A percentile compares a stretch with the other conserved stretches of the same genome.
Conservation (phyloP, 2,888 invertebrate genomes). For the Iphiclides podalirius region DNA sequence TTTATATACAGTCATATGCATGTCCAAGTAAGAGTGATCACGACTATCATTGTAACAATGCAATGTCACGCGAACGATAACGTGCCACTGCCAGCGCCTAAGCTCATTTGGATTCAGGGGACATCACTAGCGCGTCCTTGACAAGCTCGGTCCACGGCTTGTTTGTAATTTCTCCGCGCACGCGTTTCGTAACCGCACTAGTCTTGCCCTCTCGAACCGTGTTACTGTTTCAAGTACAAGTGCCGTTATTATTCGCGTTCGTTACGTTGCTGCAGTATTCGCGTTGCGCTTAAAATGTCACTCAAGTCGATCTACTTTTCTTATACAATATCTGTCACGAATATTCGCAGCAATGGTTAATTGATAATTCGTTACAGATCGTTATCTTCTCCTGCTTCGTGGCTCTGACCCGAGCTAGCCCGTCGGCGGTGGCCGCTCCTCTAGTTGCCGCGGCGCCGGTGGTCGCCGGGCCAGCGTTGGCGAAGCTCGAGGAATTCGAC, state of each 20-base stretch:
- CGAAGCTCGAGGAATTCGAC: slow-evolving; percentile 67
- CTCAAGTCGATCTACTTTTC: too few species aligned
- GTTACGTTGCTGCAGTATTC: slow-evolving; percentile 1
- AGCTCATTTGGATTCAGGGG: slow-evolving; percentile 54
- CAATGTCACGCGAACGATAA: slow-evolving; percentile 8
- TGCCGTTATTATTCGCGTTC: slow-evolving; percentile 14
- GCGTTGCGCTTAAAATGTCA: slow-evolving; percentile 2
- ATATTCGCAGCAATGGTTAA: too few species aligned
- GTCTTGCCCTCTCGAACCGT: slow-evolving; percentile 63
- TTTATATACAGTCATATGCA: too few species aligned
- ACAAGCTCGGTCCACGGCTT: slow-evolving; percentile 54
- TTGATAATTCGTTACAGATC: slow-evolving; percentile 46
- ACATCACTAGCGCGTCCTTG: slow-evolving; percentile 57
- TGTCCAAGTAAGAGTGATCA: slow-evolving; percentile 11
- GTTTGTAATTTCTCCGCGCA: slow-evolving; percentile 70
- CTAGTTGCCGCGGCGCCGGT: slow-evolving; percentile 44
- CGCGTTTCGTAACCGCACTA: slow-evolving; percentile 61
- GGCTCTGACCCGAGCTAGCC: slow-evolving; percentile 51
- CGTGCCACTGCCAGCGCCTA: slow-evolving; percentile 17
- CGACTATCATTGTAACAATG: slow-evolving; percentile 2
- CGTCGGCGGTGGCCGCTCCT: slow-evolving; percentile 41
- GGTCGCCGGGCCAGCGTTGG: slow-evolving; percentile 40
- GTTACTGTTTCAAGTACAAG: slow-evolving; percentile 75
- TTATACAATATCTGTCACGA: too few species aligned
- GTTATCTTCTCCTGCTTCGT: slow-evolving; percentile 56